Percentiles rank a stretch among this genome's conserved stretches.
Conservation (phyloP, 1,140 invertebrate genomes). For the Nylanderia fulva region DNA sequence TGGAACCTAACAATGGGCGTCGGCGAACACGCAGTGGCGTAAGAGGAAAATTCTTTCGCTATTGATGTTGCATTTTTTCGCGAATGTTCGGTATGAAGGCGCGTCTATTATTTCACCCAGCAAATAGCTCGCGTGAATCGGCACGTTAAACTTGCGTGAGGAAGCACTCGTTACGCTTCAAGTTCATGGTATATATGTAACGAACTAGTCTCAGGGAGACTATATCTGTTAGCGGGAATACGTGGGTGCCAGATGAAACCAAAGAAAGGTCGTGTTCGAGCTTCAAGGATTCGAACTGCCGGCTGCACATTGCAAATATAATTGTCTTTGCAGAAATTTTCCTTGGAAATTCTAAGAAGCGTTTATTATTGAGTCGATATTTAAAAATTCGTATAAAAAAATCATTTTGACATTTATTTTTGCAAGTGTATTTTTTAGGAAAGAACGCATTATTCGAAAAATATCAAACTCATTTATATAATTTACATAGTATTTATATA, state of each 20-base stretch:
- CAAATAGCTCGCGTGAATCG: conserved; percentile 17
- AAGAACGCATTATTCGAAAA: background rate
- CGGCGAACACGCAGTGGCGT: conserved; percentile 19
- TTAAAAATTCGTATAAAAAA: background rate
- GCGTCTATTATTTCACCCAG: conserved; percentile 6
- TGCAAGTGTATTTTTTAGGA: background rate
- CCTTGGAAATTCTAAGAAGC: background rate
- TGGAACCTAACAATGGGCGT: background rate
- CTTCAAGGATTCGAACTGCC: background rate
- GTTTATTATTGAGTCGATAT: background rate
- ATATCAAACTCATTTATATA: background rate
- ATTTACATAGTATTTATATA: background rate
- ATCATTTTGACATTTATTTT: background rate
- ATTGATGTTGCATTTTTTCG: background rate
- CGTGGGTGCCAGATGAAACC: conserved; percentile 69
- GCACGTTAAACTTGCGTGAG: conserved; percentile 14
- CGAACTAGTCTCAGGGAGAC: conserved; percentile 56
- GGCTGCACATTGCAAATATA: background rate
- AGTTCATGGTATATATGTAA: conserved; percentile 63
- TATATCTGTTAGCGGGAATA: conserved; percentile 65
- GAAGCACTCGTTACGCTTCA: conserved; percentile 53
- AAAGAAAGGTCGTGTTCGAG: conserved; percentile 57
- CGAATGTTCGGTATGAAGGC: background rate
- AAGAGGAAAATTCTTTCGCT: background rate
- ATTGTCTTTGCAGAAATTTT: background rate